Evolutionary conservation across 2,888 invertebrate genomes (phyloP).

Genomic region (Clanis bilineata): DNA sequence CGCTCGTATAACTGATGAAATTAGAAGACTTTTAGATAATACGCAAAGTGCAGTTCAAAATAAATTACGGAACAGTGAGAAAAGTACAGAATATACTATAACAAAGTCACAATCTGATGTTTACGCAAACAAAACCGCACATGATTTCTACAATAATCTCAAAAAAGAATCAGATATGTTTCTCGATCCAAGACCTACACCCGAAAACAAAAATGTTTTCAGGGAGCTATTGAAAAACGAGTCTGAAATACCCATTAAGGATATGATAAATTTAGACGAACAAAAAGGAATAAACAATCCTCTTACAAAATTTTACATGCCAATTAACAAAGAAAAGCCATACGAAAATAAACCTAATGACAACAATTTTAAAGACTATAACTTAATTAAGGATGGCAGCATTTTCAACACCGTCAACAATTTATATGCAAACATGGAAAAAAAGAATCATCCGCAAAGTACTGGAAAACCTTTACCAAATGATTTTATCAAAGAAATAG

Average conservation of each 20-base stretch:
- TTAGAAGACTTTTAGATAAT: slow-evolving; percentile 25
- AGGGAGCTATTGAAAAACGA: not conserved
- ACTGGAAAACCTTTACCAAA: slow-evolving; percentile 21
- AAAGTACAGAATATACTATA: slow-evolving; percentile 11
- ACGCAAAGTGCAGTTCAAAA: not conserved
- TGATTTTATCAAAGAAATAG: slow-evolving; percentile 53
- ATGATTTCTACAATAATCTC: not conserved
- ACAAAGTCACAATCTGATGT: not conserved
- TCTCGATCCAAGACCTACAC: not conserved
- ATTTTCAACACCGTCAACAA: not conserved
- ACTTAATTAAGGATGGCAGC: not conserved
- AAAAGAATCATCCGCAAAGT: not conserved
- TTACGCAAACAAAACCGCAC: not conserved
- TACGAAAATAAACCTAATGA: not conserved
- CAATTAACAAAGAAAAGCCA: not conserved
- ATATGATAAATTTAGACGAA: not conserved
- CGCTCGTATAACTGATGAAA: slow-evolving; percentile 26
- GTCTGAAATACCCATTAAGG: not conserved
- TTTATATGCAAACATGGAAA: not conserved
- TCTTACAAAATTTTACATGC: not conserved
- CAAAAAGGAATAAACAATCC: not conserved
- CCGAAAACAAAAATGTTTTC: not conserved
- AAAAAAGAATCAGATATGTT: not conserved
- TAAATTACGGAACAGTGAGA: not conserved
- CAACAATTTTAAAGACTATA: not conserved